These are phyloP conservation scores for Matsumyia berberina DNA, from an alignment of 2,888 invertebrate genomes.

Conservation along the genomic window DNA sequence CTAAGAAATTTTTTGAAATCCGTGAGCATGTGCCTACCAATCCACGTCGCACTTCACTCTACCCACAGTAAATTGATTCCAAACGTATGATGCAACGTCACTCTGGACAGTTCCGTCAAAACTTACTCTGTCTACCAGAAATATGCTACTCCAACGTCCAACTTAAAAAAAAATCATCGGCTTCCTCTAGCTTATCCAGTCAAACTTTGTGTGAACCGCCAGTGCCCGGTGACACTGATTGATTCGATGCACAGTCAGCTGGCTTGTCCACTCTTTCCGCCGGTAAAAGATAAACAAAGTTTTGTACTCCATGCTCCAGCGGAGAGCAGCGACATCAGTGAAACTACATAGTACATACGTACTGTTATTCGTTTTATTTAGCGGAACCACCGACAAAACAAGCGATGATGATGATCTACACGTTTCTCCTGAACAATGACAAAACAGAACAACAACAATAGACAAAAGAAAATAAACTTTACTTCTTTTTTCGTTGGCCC, in stretches of 20 bases:
- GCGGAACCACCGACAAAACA: constrained; percentile 26
- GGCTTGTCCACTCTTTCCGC: neutral
- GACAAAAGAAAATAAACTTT: constrained; percentile 5
- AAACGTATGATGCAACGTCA: neutral
- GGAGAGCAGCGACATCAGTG: constrained; percentile 15
- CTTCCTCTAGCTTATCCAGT: constrained; percentile 10
- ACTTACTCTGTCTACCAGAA: neutral
- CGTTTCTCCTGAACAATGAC: constrained; percentile 10
- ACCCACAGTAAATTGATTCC: neutral
- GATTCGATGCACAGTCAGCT: constrained; percentile 47
- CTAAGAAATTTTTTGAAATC: too few species aligned
- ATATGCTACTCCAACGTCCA: neutral
- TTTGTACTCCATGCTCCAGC: constrained; percentile 37
- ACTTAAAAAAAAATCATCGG: constrained; percentile 4
- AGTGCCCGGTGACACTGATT: constrained; percentile 42
- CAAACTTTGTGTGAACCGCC: neutral
- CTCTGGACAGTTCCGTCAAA: neutral
- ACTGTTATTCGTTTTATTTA: constrained; percentile 33
- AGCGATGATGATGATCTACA: constrained; percentile 20
- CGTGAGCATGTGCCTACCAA: too few species aligned
- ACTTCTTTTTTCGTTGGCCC: too few species aligned
- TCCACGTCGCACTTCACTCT: neutral
- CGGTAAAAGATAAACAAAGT: constrained; percentile 32
- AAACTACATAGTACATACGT: too few species aligned
- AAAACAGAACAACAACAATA: constrained; percentile 1